phyloP scores from a whole-genome alignment of 2,797 vertebrate species.

The Rhinella marina region DNA sequence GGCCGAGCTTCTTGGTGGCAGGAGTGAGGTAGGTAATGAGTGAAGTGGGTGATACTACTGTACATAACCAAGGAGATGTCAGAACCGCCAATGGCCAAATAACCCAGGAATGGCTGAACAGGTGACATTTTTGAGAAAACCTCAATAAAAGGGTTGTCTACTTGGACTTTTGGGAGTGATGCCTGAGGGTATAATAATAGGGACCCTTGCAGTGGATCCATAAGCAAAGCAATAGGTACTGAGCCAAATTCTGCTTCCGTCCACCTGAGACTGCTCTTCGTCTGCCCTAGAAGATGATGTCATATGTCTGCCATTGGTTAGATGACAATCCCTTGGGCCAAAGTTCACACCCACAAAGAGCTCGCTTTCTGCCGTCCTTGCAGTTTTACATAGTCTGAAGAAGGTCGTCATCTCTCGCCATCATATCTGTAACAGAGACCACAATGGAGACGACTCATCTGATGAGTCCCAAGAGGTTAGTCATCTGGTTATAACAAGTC shows the following conservation, averaged over 20 bases:
- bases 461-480: not conserved
- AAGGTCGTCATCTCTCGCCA: not conserved
- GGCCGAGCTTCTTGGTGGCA: constrained; percentile 79
- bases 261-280: not conserved
- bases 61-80: not conserved
- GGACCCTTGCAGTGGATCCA: not conserved
- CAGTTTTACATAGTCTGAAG: not conserved
- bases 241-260: not conserved
- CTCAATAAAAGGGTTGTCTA: not conserved
- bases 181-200: no score
- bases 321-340: not conserved
- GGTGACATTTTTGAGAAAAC: not conserved
- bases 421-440: not conserved
- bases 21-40: no score
- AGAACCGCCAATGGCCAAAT: not conserved
- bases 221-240: not conserved
- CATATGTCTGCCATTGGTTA: not conserved
- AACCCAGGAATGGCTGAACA: not conserved
- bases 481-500: not conserved
- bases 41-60: not conserved
- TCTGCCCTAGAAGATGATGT: not conserved
- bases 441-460: not conserved
- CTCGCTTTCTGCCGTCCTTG: not conserved
- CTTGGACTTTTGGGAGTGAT: no score
- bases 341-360: not conserved